These are phyloP conservation scores for Parascotia fuliginaria DNA, from an alignment of 2,888 invertebrate species.

Conservation along the genomic window DNA sequence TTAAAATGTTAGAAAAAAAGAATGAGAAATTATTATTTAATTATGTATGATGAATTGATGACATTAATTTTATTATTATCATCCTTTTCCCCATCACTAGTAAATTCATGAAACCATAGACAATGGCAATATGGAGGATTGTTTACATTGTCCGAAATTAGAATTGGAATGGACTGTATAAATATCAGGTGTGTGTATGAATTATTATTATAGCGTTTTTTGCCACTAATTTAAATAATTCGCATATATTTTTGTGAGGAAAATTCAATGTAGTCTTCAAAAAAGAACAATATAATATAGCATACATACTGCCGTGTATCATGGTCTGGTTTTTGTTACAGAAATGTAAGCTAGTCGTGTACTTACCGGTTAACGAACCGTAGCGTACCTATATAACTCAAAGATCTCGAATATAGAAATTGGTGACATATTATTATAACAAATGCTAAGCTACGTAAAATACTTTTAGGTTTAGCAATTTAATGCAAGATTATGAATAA, in stretches of 20 bases:
- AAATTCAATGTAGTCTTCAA: neutral
- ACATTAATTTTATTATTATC: too few species aligned
- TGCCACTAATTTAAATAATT: neutral
- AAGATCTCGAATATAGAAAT: conserved; percentile 2
- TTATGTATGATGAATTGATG: too few species aligned
- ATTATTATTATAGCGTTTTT: too few species aligned
- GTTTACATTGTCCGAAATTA: too few species aligned
- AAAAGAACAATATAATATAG: neutral
- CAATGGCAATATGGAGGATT: too few species aligned
- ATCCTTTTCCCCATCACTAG: too few species aligned
- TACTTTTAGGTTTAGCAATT: neutral
- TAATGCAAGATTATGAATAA: neutral
- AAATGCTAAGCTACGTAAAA: neutral
- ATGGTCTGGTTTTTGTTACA: neutral
- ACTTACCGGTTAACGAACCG: neutral
- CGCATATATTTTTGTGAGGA: neutral
- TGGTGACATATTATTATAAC: neutral
- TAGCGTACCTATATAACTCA: neutral
- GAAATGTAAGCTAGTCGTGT: neutral
- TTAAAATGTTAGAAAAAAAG: too few species aligned
- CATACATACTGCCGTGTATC: neutral
- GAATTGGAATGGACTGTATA: too few species aligned
- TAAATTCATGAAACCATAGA: too few species aligned
- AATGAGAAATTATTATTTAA: too few species aligned
- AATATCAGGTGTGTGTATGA: too few species aligned